Percentiles rank a stretch among this genome's conserved stretches.
Conservation (phyloP, 2,113 vertebrate species). For the Brachyhypopomus occidentalis region DNA sequence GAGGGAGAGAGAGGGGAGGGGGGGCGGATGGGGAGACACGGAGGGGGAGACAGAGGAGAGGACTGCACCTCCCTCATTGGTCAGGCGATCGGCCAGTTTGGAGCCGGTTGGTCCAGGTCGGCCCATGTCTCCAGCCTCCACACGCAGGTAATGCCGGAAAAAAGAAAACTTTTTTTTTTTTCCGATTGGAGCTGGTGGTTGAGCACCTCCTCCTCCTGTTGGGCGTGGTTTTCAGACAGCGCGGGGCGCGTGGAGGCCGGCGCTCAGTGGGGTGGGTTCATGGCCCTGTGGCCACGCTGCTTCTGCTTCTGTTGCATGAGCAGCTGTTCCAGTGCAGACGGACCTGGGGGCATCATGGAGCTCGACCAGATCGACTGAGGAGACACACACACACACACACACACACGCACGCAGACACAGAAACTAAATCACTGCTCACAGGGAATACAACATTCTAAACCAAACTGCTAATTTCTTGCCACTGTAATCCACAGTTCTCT, state of each 20-base stretch:
- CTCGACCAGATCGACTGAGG: conserved; percentile 99
- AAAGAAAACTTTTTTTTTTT: conserved; percentile 46
- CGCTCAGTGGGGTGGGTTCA: conserved; percentile 98
- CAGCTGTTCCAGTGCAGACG: conserved; percentile 98
- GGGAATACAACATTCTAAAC: no score
- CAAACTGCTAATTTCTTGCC: no score
- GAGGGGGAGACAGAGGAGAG: conserved; percentile 67
- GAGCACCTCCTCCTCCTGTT: conserved; percentile 60
- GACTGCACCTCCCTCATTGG: conserved; percentile 81
- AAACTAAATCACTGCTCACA: neutral
- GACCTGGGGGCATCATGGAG: conserved; percentile 98
- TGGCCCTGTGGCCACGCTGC: conserved; percentile 91
- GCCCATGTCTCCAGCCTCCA: conserved; percentile 82
- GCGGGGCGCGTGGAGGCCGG: conserved; percentile 66
- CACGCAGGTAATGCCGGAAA: conserved; percentile 79
- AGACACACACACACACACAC: no score
- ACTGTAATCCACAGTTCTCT: no score
- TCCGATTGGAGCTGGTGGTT: conserved; percentile 69
- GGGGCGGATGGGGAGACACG: conserved; percentile 42
- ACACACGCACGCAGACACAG: neutral
- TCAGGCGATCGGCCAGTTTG: conserved; percentile 67
- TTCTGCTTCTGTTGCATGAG: conserved; percentile 99
- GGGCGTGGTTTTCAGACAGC: conserved; percentile 62
- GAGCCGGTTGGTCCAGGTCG: conserved; percentile 63
- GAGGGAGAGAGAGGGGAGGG: conserved; percentile 41